Conservation (phyloP, 2,888 invertebrate species). For the Melipona beecheii region DNA sequence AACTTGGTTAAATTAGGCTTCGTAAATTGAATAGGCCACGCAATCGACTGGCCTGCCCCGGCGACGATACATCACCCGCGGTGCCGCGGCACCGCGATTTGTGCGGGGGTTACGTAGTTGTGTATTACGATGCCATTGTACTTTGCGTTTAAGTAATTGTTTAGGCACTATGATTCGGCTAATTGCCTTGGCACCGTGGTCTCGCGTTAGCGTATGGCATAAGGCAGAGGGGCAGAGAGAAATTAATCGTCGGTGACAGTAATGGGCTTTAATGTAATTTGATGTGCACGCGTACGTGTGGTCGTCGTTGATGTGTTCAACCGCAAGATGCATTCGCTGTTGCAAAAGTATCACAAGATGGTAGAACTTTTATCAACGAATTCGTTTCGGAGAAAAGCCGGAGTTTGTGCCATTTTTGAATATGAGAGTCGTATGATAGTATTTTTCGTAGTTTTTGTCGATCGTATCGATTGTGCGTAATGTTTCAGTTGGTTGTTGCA, state of each 20-base stretch:
- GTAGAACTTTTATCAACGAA: neutral
- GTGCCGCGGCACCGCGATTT: constrained; percentile 19
- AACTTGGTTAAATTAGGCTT: constrained; percentile 59
- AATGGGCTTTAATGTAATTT: constrained; percentile 3
- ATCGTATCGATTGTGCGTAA: too few relatives aligned
- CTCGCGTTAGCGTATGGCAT: neutral
- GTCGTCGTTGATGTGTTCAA: neutral
- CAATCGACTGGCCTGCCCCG: constrained; percentile 42
- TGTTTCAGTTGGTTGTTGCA: too few relatives aligned
- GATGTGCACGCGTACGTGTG: neutral
- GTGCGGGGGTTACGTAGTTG: neutral
- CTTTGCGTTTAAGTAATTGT: constrained; percentile 24
- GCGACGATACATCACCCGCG: constrained; percentile 42
- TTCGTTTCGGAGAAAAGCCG: neutral
- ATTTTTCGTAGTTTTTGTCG: too few relatives aligned
- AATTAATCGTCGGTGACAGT: neutral
- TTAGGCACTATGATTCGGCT: constrained; percentile 11
- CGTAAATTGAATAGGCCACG: constrained; percentile 62
- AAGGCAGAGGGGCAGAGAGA: neutral
- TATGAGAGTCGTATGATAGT: neutral
- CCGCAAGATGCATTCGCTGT: neutral
- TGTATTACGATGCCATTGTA: constrained; percentile 17
- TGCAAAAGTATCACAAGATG: neutral
- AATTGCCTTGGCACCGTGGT: constrained; percentile 3
- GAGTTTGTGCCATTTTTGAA: neutral